These are phyloP conservation scores for Gallinago jamesoni DNA, from an alignment of 2,113 vertebrate genomes.

Conservation along the genomic window DNA sequence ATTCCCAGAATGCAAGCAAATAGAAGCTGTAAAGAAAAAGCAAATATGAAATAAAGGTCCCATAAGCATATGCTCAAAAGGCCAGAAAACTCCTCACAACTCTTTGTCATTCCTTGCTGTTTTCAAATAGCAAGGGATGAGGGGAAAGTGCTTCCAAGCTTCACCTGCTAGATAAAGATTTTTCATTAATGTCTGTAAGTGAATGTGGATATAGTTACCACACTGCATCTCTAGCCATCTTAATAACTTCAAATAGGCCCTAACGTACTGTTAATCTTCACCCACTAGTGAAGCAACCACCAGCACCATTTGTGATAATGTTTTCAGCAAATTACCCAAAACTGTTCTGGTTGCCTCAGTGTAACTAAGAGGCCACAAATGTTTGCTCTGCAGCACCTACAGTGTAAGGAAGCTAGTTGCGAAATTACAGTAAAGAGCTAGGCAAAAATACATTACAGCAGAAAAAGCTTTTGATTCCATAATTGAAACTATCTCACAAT, in stretches of 20 bases:
- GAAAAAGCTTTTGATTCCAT: not conserved
- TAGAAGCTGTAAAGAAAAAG: not conserved
- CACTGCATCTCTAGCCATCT: not conserved
- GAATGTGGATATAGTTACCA: not conserved
- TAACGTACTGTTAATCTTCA: not conserved
- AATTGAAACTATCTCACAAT: not conserved
- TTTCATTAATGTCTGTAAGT: not conserved
- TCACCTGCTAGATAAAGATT: not conserved
- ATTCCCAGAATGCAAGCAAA: not conserved
- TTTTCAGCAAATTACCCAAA: not conserved
- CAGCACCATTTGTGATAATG: not conserved
- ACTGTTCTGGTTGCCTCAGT: not conserved
- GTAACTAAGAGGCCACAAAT: not conserved
- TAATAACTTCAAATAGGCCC: not conserved
- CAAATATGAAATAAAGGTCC: not conserved
- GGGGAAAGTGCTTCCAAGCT: not conserved
- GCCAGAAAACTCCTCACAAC: not conserved
- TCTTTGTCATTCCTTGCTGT: not conserved
- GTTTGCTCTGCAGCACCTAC: not conserved
- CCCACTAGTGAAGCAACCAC: not conserved
- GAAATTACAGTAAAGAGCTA: not conserved
- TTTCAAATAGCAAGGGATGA: not conserved
- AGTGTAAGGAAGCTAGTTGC: not conserved
- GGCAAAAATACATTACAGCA: not conserved
- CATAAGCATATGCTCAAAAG: not conserved